These are phyloP conservation scores for Todiramphus saurophagus DNA, from an alignment of 2,113 vertebrate species.

Conservation along the genomic window DNA sequence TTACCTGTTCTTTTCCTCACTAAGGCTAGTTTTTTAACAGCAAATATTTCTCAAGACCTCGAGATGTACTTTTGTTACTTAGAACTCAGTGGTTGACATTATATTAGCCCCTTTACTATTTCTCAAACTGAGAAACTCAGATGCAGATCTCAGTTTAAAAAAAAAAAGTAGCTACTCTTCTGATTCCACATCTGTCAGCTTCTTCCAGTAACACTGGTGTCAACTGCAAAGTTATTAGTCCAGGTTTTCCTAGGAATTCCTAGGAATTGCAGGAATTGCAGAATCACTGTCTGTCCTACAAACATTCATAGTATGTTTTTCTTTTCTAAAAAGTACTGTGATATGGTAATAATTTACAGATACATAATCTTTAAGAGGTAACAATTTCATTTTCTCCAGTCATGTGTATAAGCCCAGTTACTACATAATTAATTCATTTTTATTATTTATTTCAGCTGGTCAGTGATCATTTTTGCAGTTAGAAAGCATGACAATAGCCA, in stretches of 20 bases:
- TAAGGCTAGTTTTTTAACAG: background rate
- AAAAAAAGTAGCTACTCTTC: background rate
- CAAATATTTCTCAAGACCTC: background rate
- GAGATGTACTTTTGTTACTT: background rate
- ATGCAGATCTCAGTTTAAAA: background rate
- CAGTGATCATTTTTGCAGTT: background rate
- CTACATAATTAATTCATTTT: background rate
- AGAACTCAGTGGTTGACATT: background rate
- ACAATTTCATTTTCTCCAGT: background rate
- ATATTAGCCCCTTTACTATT: background rate
- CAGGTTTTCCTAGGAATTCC: background rate
- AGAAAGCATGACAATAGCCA: background rate
- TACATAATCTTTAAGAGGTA: background rate
- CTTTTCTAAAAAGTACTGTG: background rate
- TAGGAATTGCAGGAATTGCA: background rate
- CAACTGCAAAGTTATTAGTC: background rate
- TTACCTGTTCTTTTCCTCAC: background rate
- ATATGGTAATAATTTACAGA: background rate
- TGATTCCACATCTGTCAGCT: background rate
- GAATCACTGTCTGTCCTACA: background rate
- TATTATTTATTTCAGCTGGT: background rate
- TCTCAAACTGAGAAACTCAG: background rate
- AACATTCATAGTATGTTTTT: rapidly evolving
- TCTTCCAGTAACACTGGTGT: background rate
- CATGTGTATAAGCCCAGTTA: background rate